phyloP scores from a whole-genome alignment of 1,140 invertebrate species.

The Drosophila lowei region DNA sequence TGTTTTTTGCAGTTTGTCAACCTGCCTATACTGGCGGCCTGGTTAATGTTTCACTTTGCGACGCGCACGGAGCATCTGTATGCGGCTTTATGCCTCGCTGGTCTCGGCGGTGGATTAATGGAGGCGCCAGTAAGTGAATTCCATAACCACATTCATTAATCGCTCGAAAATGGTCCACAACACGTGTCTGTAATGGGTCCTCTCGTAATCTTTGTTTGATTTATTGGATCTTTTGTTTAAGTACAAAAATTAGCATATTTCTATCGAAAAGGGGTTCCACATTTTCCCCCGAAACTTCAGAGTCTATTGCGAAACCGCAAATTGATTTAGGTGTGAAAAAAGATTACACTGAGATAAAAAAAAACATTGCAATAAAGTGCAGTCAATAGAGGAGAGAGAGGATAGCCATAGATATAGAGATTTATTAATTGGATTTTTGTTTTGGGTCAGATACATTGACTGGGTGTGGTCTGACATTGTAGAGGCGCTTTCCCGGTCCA shows the following conservation, averaged over 20 bases:
- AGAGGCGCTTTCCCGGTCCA: background rate
- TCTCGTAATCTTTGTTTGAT: conserved; percentile 5
- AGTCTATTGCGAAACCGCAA: background rate
- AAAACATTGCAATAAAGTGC: too few relatives aligned
- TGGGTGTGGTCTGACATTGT: background rate
- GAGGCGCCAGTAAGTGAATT: conserved; percentile 88
- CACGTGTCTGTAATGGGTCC: too few relatives aligned
- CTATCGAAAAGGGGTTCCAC: conserved; percentile 1
- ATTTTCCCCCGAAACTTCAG: background rate
- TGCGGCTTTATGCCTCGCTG: conserved; percentile 87
- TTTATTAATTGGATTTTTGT: too few relatives aligned
- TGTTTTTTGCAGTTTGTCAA: conserved; percentile 84
- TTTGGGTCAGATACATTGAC: too few relatives aligned
- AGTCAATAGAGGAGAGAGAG: too few relatives aligned
- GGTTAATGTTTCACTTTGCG: conserved; percentile 88
- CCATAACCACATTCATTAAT: conserved; percentile 25
- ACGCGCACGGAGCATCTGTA: conserved; percentile 86
- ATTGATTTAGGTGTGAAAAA: background rate
- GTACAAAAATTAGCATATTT: conserved; percentile 30
- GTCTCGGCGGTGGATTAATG: conserved; percentile 88
- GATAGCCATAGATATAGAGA: background rate
- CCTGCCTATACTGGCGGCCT: conserved; percentile 88
- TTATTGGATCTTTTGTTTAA: conserved; percentile 14
- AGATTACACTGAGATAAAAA: background rate
- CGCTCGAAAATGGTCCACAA: background rate